phyloP scores from a whole-genome alignment of 1,140 invertebrate species.

The Pteromalus puparum region DNA sequence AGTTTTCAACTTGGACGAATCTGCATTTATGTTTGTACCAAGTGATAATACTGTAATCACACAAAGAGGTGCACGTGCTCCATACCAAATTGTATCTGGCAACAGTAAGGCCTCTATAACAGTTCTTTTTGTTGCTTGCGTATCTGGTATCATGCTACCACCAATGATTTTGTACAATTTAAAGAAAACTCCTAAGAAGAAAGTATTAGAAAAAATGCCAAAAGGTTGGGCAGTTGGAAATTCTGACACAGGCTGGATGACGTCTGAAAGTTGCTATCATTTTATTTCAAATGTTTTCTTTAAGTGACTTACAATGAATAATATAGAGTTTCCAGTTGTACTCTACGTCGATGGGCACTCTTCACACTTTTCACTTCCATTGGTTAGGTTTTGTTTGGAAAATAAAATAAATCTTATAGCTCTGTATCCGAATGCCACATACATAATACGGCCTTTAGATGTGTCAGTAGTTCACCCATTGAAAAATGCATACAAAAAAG shows the following conservation, averaged over 20 bases:
- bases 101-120: conserved; percentile 63
- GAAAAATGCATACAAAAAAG: conserved; percentile 50
- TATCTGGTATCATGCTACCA: conserved; percentile 58
- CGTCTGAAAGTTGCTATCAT: conserved; percentile 66
- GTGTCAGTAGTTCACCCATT: conserved; percentile 61
- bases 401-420: conserved; percentile 61
- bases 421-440: conserved; percentile 65
- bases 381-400: conserved; percentile 60
- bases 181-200: conserved; percentile 55
- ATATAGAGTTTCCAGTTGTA: conserved; percentile 63
- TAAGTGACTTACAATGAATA: conserved; percentile 59
- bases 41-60: conserved; percentile 62
- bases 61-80: conserved; percentile 62
- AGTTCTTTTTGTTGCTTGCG: conserved; percentile 60
- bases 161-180: conserved; percentile 61
- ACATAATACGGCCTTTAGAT: conserved; percentile 65
- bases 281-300: conserved; percentile 63
- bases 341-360: conserved; percentile 68
- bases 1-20: conserved; percentile 68
- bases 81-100: conserved; percentile 61
- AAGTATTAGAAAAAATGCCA: conserved; percentile 53
- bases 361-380: conserved; percentile 61
- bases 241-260: conserved; percentile 72
- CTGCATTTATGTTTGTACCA: conserved; percentile 62
- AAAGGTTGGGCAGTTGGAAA: conserved; percentile 63